Base-by-base conservation (phyloP, 2,888 invertebrate species). In the Sclerodermus sp. region DNA sequence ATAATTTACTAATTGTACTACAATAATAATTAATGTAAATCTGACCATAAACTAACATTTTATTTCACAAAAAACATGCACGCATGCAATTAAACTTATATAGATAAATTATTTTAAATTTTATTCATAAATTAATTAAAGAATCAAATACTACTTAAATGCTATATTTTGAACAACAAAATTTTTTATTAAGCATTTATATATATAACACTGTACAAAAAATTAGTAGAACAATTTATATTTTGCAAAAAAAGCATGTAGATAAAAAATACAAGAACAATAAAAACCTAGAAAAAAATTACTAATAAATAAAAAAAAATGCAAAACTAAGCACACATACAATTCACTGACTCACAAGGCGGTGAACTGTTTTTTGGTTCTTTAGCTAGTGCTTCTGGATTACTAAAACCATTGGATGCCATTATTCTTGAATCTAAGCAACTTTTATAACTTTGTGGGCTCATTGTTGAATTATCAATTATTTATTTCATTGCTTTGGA, bases 381-480 rank as follows among this genome's bases (percentile, higher is more conserved):
- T 57, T 66, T 64, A 51, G 62, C 51, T 44, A 64, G 51, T n/a
- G 63, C 47, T 34, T 68, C 53, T 50, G 68, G 47, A 53, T 56
- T 67, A 30, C 68, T 55, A 56, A 68, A 70, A 53, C 77, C 77
- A 60, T 78, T 77, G 37, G 76, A 72, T 58, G 76, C 68, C 76
- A 77, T 77, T 57, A 67, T 60, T 66, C 64, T 71, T 62, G 67
- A 53, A 53, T 70, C 70, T 53, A 79, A 69, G 70, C 79, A 80
- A 64, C 79, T 79, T 69, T 82, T 82, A 81, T 80, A 80, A 64
- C 76, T 79, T 69, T 81, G 80, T 53, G 82, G 82, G 62, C 81
- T 82, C 83, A 83, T 83, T 65, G 57, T 68, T 62, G 50, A 57
- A 56, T 50, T 47, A 51, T 30, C 30, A 60, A 45, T 60, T 58